A percentile compares a stretch with the other conserved stretches of the same genome.
These are phyloP conservation scores for Chionoecetes opilio DNA, from an alignment of 1,140 invertebrate species.

Conservation along the genomic window DNA sequence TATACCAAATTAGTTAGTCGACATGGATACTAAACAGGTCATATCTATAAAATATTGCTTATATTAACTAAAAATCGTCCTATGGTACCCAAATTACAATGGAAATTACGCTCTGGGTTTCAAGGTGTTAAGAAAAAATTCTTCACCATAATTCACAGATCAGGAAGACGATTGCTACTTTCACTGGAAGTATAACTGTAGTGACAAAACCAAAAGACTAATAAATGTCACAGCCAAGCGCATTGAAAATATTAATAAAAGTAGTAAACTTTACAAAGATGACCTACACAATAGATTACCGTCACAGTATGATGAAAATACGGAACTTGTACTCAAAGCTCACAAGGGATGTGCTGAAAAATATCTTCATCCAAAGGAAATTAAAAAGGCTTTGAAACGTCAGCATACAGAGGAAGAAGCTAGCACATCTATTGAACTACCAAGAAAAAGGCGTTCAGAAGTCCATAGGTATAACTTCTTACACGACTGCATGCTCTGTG, in stretches of 20 bases:
- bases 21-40: too few species aligned
- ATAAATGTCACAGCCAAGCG: constrained; percentile 36
- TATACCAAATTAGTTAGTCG: too few species aligned
- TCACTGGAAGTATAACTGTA: too few species aligned
- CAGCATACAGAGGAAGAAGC: constrained; percentile 48
- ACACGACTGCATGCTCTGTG: constrained; percentile 33
- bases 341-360: constrained; percentile 41
- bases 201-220: constrained; percentile 39
- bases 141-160: background rate
- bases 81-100: too few species aligned
- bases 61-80: too few species aligned
- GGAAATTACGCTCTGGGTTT: too few species aligned
- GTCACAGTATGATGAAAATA: background rate
- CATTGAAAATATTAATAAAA: constrained; percentile 44
- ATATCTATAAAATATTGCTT: too few species aligned
- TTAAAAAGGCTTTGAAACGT: constrained; percentile 47
- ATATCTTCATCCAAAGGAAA: constrained; percentile 30
- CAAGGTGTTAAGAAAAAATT: background rate
- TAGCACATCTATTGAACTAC: background rate
- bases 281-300: background rate
- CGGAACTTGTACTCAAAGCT: constrained; percentile 38
- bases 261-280: background rate
- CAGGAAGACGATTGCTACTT: too few species aligned
- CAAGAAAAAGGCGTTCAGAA: constrained; percentile 48
- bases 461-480: background rate